Base-by-base conservation (phyloP, 1,140 invertebrate genomes). In the Drosophila tristis region DNA sequence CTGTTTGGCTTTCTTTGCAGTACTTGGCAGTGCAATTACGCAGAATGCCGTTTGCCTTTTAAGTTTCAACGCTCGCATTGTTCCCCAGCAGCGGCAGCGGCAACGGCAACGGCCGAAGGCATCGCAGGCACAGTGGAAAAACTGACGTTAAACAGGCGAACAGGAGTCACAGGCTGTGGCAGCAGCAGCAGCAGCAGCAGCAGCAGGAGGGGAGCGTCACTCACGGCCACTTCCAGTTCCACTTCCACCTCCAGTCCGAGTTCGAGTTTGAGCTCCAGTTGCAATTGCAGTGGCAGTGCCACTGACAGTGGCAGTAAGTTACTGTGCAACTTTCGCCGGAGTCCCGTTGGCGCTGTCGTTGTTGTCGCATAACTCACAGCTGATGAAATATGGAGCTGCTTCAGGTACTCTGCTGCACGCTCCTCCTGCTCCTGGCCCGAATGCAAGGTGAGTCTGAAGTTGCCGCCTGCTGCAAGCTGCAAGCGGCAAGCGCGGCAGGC, bases 351-450 rank as follows among this genome's bases (percentile, higher is more conserved):
- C 42, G 42, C 55, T 57, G 55, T 39, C 55, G 39, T 35, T 56
- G 44, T 43, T 60, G 74, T 55, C 54, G 63, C 73, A 76, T 76
- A 76, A 76, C 74, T 59, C 55, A 75, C 59, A 39, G 61, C 79
- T 75, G 61, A 85, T 81, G 71, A 78, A 90, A 90, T 60, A 90
- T 90, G 86, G 81, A 90, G 64, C 72, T 79, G 67, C 75, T 74
- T 55, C 86, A 90, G 75, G 70, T 71, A 72, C 72, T 90, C 54
- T 86, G 86, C 68, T 90, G 79, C 66, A 90, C 82, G 44, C 70
- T 89, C 55, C 84, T 87, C 29, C 68, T 90, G 71, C 86, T 90
- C n/a, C 56, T 90, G 26, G 73, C 87, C 45, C 65, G 80, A 63
- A 89, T 84, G 78, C 80, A 89, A 80, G 89, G 89, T 91, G 72